Percentiles rank a stretch among this genome's conserved stretches.
Conservation (phyloP, 2,888 invertebrate species). For the Tenodera sinensis region DNA sequence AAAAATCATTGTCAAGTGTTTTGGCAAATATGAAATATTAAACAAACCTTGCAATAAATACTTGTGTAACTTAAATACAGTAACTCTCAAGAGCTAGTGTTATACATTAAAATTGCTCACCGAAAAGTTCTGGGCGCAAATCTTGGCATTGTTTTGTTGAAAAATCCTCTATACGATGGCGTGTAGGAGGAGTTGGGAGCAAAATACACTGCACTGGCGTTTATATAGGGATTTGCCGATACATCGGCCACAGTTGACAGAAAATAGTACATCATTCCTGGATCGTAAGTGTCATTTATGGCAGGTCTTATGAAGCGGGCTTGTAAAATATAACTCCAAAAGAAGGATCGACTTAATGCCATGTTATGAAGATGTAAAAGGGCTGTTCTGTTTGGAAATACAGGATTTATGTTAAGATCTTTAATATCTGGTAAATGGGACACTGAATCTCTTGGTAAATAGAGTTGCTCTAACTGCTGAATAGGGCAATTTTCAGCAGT, state of each 20-base stretch:
- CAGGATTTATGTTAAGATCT: slow-evolving; percentile 89
- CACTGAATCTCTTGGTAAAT: slow-evolving; percentile 77
- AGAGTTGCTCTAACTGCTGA: slow-evolving; percentile 77
- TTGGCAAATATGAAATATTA: too few species aligned
- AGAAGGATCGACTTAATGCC: slow-evolving; percentile 93
- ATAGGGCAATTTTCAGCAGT: slow-evolving; percentile 86
- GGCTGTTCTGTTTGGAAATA: slow-evolving; percentile 91
- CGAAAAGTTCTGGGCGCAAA: slow-evolving; percentile 90
- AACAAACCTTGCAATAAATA: too few species aligned
- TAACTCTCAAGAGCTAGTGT: too few species aligned
- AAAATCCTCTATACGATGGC: slow-evolving; percentile 90
- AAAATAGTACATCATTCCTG: slow-evolving; percentile 97
- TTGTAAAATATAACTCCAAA: slow-evolving; percentile 91
- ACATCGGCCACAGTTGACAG: slow-evolving; percentile 93
- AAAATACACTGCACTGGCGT: slow-evolving; percentile 91
- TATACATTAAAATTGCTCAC: slow-evolving; percentile 37
- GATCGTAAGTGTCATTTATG: slow-evolving; percentile 90
- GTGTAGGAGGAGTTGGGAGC: slow-evolving; percentile 92
- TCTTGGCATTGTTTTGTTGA: slow-evolving; percentile 90
- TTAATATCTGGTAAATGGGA: slow-evolving; percentile 92
- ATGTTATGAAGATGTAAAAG: slow-evolving; percentile 91
- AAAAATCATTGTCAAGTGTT: too few species aligned
- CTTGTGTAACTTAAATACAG: too few species aligned
- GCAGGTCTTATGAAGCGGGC: slow-evolving; percentile 86
- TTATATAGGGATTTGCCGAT: slow-evolving; percentile 85